Evolutionary conservation across 1,140 invertebrate species (phyloP).

Genomic region (Procambarus clarkii): DNA sequence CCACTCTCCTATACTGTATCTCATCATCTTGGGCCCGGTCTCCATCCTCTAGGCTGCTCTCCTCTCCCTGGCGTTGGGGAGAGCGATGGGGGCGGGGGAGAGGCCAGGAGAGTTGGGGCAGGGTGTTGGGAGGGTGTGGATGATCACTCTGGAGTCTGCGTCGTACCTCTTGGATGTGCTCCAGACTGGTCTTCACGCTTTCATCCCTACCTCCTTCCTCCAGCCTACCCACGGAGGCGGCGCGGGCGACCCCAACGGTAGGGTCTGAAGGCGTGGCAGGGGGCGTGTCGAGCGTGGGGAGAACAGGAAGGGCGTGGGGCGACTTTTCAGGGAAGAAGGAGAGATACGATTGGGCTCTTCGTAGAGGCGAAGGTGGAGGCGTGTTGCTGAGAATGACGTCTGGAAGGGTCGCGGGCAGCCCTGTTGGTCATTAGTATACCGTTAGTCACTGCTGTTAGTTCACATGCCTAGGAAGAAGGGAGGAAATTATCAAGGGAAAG

Average conservation of each 20-base stretch:
- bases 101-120: constrained; percentile 15
- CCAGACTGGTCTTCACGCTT: neutral
- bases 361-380: constrained; percentile 5
- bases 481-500: too few relatives aligned
- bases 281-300: neutral
- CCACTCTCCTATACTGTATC: neutral
- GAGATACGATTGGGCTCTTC: constrained; percentile 2
- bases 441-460: too few relatives aligned
- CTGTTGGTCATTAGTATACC: neutral
- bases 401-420: neutral
- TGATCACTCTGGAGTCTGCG: neutral
- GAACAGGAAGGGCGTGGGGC: neutral
- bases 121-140: neutral
- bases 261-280: neutral
- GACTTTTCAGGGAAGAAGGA: constrained; percentile 26
- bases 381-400: constrained; percentile 28
- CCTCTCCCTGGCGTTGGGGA: neutral
- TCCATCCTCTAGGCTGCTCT: neutral
- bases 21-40: neutral
- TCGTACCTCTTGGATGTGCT: neutral
- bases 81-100: neutral
- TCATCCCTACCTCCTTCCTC: neutral
- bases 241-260: neutral
- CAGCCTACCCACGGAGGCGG: neutral
- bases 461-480: too few relatives aligned